Evolutionary conservation across 2,888 invertebrate genomes (phyloP), one percentile per base, ranked within the genome.

Genomic region (Philonicus albiceps): DNA sequence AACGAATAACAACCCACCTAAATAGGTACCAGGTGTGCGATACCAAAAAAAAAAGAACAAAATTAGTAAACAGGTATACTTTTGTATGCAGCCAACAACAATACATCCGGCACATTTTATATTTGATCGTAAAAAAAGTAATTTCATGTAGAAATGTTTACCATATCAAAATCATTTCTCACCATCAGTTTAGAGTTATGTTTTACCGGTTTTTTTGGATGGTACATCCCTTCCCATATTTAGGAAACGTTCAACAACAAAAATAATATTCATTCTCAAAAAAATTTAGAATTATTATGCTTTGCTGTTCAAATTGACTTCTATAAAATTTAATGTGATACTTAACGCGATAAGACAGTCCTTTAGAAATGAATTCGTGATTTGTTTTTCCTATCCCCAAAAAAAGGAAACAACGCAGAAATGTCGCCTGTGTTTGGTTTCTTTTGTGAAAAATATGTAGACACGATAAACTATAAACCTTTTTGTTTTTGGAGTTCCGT

Each of bases 391-490:
- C 64, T 64, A 22, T 22, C 27, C 64, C 7, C n/a, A n/a, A n/a
- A n/a, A 22, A 64, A 64, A 64, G 19, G 64, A 27, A 64, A 64
- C 64, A 64, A 64, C n/a, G 8, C 64, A 27, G 11, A 7, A 64
- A 22, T 64, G 64, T 64, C 64, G 4, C 64, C 64, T 11, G 64
- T 64, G 27, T 64, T 27, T 64, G 22, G 22, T 22, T 64, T 22
- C 64, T 22, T 22, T 27, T 27, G 27, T 27, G 64, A 27, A 64
- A 64, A 64, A 11, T 64, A 22, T 64, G 64, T 27, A 64, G 64
- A 64, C 64, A 64, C 64, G 64, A 64, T 34, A 76, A n/a, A 40
- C 76, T 76, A 76, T 76, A 34, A 76, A 76, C 76, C 19, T 76
- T 75, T n/a, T n/a, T n/a, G n/a, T n/a, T n/a, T n/a, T 74, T 34